Percentiles rank a stretch among this genome's conserved stretches.
These are phyloP conservation scores for Chrysolophus pictus DNA, from an alignment of 2,797 vertebrate genomes.

Conservation along the genomic window DNA sequence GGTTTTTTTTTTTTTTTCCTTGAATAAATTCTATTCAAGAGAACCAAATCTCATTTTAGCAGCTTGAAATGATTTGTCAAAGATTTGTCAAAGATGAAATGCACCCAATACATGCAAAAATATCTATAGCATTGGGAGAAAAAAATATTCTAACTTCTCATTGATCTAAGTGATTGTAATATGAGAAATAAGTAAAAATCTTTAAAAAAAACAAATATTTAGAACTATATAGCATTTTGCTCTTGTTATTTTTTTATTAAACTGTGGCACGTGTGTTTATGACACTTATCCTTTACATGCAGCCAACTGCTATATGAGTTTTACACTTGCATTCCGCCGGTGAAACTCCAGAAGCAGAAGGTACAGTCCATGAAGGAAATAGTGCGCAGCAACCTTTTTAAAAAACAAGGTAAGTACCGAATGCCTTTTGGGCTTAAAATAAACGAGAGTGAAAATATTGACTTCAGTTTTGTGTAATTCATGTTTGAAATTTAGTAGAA, in stretches of 20 bases:
- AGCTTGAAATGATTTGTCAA: neutral
- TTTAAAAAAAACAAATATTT: neutral
- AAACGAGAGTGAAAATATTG: neutral
- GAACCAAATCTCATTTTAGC: neutral
- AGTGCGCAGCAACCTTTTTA: constrained; percentile 92
- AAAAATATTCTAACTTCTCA: neutral
- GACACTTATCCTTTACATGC: constrained; percentile 14
- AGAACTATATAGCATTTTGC: neutral
- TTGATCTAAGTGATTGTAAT: neutral
- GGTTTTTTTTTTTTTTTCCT: too few relatives aligned
- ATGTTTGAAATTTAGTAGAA: neutral
- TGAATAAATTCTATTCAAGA: neutral
- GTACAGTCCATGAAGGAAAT: constrained; percentile 97
- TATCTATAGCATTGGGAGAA: neutral
- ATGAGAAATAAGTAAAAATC: neutral
- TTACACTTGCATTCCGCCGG: constrained; percentile 92
- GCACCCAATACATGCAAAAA: neutral
- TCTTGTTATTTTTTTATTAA: neutral
- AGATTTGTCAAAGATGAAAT: neutral
- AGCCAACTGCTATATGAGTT: constrained; percentile 95
- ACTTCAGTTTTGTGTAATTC: neutral
- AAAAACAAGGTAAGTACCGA: constrained; percentile 86
- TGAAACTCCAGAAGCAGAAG: constrained; percentile 94
- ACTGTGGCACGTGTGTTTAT: neutral
- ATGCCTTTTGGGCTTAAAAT: neutral